Evolutionary conservation across 2,888 invertebrate genomes (phyloP), one percentile per base, ranked within the genome.

Genomic region (Zelleria hepariella): DNA sequence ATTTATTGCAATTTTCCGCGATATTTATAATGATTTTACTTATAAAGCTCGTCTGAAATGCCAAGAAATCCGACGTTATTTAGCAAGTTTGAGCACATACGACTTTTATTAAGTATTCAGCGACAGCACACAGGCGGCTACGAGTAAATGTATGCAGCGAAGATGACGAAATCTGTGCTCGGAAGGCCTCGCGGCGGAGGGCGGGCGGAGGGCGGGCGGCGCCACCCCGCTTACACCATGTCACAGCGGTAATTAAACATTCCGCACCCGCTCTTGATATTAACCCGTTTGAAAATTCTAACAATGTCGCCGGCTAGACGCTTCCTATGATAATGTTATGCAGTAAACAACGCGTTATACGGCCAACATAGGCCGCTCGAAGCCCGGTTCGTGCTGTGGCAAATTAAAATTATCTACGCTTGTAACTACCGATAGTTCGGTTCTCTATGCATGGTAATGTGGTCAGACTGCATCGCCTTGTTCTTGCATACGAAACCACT

Each of bases 201-300:
- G 64, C 61, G 65, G 64, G 66, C 67, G 67, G 65, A 61, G 65
- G 60, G 62, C 63, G 61, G 67, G 66, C 65, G 63, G 70, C 69
- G 67, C 68, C 70, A 65, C 32, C 69, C 67, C 66, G 61, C 67
- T 65, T 70, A 65, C 65, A 70, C 75, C 72, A 77, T 77, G 78
- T 79, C 78, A 76, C 72, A 74, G 73, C 76, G 74, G 78, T 85
- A 81, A 86, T 84, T 81, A 83, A 79, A 83, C 82, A 84, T 83
- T 83, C 82, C 82, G 65, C 58, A 21, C 52, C 65, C 62, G 57
- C 75, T 77, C 74, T 72, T 78, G 74, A 80, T 81, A 80, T 80
- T 78, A 81, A 80, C 79, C 75, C 75, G 77, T 79, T 77, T 75
- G 80, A 82, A 85, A 82, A 83, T 82, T 78, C 78, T 72, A 82